phyloP scores from a whole-genome alignment of 2,888 invertebrate genomes.

The Lissonota sp. region DNA sequence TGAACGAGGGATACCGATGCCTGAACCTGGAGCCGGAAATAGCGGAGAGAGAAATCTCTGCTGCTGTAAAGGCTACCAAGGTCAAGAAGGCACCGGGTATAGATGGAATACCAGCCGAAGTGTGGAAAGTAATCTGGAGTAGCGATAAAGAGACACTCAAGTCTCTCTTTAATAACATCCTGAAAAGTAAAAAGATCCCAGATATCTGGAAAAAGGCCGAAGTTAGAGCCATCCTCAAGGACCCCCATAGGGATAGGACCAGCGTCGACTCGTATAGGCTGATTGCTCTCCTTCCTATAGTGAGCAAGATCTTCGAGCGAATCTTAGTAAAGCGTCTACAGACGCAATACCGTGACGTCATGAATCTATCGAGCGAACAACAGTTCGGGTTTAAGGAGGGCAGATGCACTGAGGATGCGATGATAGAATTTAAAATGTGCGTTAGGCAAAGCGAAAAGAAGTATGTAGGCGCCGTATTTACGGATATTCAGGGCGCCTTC shows the following conservation, averaged over 20 bases:
- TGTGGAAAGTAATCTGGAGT: constrained; percentile 15
- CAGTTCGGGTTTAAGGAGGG: constrained; percentile 76
- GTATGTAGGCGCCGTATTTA: constrained; percentile 67
- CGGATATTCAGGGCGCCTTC: constrained; percentile 76
- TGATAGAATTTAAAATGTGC: constrained; percentile 40
- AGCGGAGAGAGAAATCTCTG: constrained; percentile 11
- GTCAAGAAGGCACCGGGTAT: constrained; percentile 29
- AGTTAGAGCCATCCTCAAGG: constrained; percentile 44
- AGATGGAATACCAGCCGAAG: constrained; percentile 30
- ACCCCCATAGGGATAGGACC: constrained; percentile 52
- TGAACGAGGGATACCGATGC: constrained; percentile 15
- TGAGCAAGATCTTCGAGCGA: constrained; percentile 74
- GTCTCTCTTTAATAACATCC: constrained; percentile 54
- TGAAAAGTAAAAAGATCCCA: constrained; percentile 45
- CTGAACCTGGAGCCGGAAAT: constrained; percentile 28
- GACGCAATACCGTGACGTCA: not conserved
- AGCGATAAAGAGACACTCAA: constrained; percentile 2
- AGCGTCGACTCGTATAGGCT: constrained; percentile 74
- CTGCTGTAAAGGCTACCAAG: constrained; percentile 24
- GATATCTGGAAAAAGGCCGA: constrained; percentile 53
- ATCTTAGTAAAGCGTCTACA: constrained; percentile 67
- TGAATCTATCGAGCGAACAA: constrained; percentile 40
- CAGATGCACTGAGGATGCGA: constrained; percentile 70
- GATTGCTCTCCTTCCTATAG: constrained; percentile 71
- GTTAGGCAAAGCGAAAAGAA: constrained; percentile 60